Evolutionary conservation across 2,113 vertebrate genomes (phyloP).

Genomic region (Microtus pennsylvanicus): DNA sequence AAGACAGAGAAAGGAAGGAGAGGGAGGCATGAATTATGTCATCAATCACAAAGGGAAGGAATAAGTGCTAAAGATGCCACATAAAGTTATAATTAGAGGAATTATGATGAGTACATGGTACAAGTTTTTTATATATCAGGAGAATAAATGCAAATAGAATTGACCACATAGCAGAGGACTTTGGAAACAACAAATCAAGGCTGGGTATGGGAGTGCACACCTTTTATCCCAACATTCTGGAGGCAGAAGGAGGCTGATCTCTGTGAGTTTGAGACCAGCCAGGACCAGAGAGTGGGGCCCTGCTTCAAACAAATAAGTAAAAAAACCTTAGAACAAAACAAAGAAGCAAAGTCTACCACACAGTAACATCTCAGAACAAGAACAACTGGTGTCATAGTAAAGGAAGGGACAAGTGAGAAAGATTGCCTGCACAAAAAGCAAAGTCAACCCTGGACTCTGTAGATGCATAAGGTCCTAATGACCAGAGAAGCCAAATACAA

Average conservation of each 20-base stretch:
- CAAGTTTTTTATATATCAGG: background rate
- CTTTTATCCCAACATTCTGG: background rate
- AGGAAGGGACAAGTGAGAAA: background rate
- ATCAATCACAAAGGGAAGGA: background rate
- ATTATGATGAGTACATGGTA: background rate
- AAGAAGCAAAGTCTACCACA: background rate
- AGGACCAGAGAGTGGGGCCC: background rate
- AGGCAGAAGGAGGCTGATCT: background rate
- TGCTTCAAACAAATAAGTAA: background rate
- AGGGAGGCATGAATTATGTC: background rate
- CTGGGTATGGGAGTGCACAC: accelerated
- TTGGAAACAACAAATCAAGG: background rate
- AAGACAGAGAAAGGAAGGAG: background rate
- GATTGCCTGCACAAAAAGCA: background rate
- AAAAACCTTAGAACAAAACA: background rate
- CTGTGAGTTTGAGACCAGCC: background rate
- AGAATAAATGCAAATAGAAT: background rate
- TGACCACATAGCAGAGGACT: background rate
- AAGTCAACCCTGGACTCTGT: background rate
- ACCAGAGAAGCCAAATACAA: background rate
- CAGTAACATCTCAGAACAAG: background rate
- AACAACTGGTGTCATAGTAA: background rate
- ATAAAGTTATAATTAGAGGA: background rate
- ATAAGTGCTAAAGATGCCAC: background rate
- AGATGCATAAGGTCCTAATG: background rate